phyloP scores from a whole-genome alignment of 2,113 vertebrate species.

The Entelurus aequoreus region DNA sequence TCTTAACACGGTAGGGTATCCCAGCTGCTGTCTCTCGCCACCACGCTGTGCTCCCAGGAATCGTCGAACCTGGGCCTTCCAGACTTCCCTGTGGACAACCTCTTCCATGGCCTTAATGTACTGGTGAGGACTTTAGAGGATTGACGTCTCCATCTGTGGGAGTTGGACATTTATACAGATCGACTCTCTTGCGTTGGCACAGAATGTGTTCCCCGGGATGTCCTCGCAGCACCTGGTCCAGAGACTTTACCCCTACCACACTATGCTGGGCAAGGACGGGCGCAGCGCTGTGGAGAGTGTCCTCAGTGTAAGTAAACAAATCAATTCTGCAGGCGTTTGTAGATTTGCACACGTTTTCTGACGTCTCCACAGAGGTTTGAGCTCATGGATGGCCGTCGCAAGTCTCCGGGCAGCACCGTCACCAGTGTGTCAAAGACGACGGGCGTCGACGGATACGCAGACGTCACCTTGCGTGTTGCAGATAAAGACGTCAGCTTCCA shows the following conservation, averaged over 20 bases:
- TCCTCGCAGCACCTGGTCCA: constrained; percentile 78
- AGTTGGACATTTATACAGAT: not conserved
- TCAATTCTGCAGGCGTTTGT: not conserved
- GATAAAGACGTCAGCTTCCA: constrained; percentile 79
- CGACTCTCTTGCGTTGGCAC: constrained; percentile 27
- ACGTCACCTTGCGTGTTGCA: constrained; percentile 73
- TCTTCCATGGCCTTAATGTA: constrained; percentile 80
- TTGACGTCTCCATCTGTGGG: not conserved
- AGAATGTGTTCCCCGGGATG: constrained; percentile 87
- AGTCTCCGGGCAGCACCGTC: constrained; percentile 61
- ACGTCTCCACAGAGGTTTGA: constrained; percentile 80
- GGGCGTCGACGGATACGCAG: constrained; percentile 63
- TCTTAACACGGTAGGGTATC: constrained; percentile 75
- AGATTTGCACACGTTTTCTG: not conserved
- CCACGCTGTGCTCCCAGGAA: constrained; percentile 92
- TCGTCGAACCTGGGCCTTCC: constrained; percentile 86
- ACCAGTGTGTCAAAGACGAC: constrained; percentile 58
- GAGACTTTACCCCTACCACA: constrained; percentile 84
- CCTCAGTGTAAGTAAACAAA: constrained; percentile 74
- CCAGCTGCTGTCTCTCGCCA: constrained; percentile 89
- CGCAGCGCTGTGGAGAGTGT: constrained; percentile 80
- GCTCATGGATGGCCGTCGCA: constrained; percentile 71
- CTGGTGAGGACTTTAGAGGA: constrained; percentile 74
- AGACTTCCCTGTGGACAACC: constrained; percentile 92
- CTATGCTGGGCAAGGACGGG: constrained; percentile 88